Conservation (phyloP, 2,888 invertebrate genomes). For the Drosophila mulleri region DNA sequence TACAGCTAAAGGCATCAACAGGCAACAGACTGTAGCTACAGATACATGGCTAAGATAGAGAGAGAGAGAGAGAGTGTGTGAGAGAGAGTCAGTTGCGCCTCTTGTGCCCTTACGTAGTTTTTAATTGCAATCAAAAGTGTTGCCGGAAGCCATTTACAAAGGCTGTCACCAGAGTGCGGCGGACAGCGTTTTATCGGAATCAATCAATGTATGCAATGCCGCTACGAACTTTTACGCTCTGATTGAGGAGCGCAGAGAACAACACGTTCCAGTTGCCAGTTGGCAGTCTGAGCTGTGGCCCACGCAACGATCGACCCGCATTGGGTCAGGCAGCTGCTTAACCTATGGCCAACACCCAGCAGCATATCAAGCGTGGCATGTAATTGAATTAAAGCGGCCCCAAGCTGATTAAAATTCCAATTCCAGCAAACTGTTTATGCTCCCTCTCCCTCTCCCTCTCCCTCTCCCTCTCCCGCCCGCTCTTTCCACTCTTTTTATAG, state of each 20-base stretch:
- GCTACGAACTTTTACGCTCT: conserved; percentile 67
- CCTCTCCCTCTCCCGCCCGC: not conserved
- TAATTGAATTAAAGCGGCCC: conserved; percentile 74
- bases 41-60: conserved; percentile 52
- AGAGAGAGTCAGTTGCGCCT: conserved; percentile 25
- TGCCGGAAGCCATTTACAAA: conserved; percentile 81
- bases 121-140: conserved; percentile 80
- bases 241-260: conserved; percentile 51
- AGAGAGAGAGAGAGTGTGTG: conserved; percentile 9
- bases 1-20: conserved; percentile 39
- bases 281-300: not conserved
- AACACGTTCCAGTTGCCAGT: conserved; percentile 10
- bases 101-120: conserved; percentile 61
- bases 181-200: conserved; percentile 68
- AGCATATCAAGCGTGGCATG: conserved; percentile 73
- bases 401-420: conserved; percentile 78
- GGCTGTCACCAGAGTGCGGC: conserved; percentile 68
- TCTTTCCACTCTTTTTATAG: not conserved
- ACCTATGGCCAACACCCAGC: conserved; percentile 48
- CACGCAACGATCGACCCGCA: conserved; percentile 45
- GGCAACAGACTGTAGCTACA: conserved; percentile 40
- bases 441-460: not conserved
- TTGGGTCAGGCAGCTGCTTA: conserved; percentile 55
- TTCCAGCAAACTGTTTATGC: conserved; percentile 23
- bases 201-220: conserved; percentile 62